Evolutionary conservation across 1,140 invertebrate species (phyloP), one percentile per base, ranked within the genome.

Genomic region (Ooceraea biroi): DNA sequence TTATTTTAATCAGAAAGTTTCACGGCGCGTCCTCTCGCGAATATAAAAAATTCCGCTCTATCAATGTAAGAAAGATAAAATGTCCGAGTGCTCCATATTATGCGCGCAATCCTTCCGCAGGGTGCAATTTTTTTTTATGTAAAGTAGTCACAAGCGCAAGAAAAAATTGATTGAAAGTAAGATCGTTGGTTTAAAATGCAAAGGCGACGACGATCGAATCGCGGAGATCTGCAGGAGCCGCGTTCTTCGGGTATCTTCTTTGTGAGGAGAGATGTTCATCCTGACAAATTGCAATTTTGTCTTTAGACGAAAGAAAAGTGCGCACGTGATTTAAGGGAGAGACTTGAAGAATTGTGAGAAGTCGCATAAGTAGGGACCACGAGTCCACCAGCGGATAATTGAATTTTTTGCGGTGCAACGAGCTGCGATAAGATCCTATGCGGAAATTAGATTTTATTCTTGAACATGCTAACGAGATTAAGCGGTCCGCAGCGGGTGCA

Each of bases 101-200:
- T 25, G 55, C 36, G 71, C 55, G n/a, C 25, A 44, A 63, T 76
- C 44, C 19, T 74, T 41, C 7, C 58, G 8, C 36, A n/a, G 36
- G 30, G 1, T 41, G 52, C 52, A 27, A 69, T 55, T 73, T 73
- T 73, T 76, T 76, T 76, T 17, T 30, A 76, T 63, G 44, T 65
- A 76, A 76, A 63, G 44, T n/a, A 63, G 55, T 44, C 36, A 22
- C 36, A 14, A 52, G 58, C 44, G 46, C n/a, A 50, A 27, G 72
- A 60, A 48, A 76, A 76, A 63, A 73, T 76, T 76, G 73, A 76
- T 76, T 65, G 73, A 76, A 76, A 76, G 73, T 76, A 76, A 76
- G 73, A 76, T 76, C 27, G 46, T 44, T 17, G 58, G 58, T 11
- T 76, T 63, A 76, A 76, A 76, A 76, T 76, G 73, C 73, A 76